phyloP scores from a whole-genome alignment of 2,888 invertebrate genomes.

The Drosophila fungiperda region DNA sequence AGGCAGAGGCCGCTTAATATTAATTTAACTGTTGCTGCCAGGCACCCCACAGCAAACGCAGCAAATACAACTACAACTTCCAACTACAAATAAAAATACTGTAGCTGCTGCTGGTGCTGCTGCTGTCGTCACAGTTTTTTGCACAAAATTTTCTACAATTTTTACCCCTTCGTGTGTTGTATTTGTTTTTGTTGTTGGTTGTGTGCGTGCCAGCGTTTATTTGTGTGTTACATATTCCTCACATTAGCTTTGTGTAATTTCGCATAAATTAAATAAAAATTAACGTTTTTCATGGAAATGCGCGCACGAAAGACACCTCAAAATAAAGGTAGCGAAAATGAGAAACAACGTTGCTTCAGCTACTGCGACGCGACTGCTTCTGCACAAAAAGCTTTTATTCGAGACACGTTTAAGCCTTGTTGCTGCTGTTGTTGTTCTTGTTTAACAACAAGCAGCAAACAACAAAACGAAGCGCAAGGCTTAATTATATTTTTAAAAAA shows the following conservation, averaged over 20 bases:
- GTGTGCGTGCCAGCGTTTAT: constrained; percentile 55
- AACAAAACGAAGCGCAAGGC: constrained; percentile 43
- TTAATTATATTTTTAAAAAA: constrained; percentile 41
- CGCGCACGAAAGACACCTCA: constrained; percentile 60
- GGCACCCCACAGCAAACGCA: constrained; percentile 33
- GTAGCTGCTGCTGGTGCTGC: constrained; percentile 24
- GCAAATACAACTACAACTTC: constrained; percentile 32
- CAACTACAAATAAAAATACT: constrained; percentile 30
- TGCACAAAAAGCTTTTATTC: constrained; percentile 42
- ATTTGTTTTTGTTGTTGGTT: constrained; percentile 16
- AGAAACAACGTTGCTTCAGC: constrained; percentile 38
- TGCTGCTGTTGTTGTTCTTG: constrained; percentile 6
- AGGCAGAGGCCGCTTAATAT: constrained; percentile 58
- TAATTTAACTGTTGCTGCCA: constrained; percentile 63
- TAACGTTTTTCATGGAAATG: constrained; percentile 65
- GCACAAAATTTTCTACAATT: constrained; percentile 66
- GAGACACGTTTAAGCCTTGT: constrained; percentile 52
- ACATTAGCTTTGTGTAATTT: constrained; percentile 59
- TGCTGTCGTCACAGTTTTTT: constrained; percentile 78
- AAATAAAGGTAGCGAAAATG: constrained; percentile 42
- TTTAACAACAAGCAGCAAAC: constrained; percentile 35
- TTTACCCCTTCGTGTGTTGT: constrained; percentile 38
- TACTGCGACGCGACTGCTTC: constrained; percentile 1
- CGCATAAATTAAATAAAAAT: constrained; percentile 70
- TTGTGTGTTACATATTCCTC: constrained; percentile 62